Evolutionary conservation across 2,113 vertebrate species (phyloP).

Genomic region (Psilopogon haemacephalus): DNA sequence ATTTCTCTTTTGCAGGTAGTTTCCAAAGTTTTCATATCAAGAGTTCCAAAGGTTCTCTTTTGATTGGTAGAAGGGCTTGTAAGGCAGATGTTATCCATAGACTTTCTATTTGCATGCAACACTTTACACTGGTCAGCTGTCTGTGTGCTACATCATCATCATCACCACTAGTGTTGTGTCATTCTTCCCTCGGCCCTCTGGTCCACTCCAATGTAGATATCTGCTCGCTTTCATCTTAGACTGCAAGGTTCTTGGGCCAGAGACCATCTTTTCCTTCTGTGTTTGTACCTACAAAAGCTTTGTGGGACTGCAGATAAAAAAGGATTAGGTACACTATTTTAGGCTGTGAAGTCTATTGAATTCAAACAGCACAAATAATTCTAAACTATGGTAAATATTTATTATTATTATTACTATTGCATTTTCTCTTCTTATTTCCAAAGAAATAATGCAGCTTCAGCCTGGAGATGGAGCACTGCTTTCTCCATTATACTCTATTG

Average conservation of each 20-base stretch:
- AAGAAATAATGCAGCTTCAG: neutral
- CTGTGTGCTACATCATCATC: neutral
- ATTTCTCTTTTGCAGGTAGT: neutral
- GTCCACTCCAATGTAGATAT: neutral
- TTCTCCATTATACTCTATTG: neutral
- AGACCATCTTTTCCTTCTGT: neutral
- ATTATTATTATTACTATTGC: no score
- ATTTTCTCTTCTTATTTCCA: neutral
- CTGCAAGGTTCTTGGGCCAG: neutral
- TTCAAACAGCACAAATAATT: neutral
- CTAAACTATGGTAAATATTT: neutral
- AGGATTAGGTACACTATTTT: neutral
- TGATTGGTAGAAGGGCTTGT: neutral
- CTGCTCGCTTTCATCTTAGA: neutral
- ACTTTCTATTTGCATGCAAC: neutral
- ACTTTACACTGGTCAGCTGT: neutral
- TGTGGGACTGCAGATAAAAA: neutral
- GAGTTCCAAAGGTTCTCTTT: neutral
- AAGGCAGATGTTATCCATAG: neutral
- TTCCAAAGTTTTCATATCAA: neutral
- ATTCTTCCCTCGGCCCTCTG: neutral
- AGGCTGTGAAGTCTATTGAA: neutral
- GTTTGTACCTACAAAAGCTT: neutral
- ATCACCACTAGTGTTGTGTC: neutral
- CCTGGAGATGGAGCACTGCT: neutral